A percentile compares a stretch with the other conserved stretches of the same genome.
Evolutionary conservation across 2,888 invertebrate genomes (phyloP).

Genomic region (Itoplectis maculator): DNA sequence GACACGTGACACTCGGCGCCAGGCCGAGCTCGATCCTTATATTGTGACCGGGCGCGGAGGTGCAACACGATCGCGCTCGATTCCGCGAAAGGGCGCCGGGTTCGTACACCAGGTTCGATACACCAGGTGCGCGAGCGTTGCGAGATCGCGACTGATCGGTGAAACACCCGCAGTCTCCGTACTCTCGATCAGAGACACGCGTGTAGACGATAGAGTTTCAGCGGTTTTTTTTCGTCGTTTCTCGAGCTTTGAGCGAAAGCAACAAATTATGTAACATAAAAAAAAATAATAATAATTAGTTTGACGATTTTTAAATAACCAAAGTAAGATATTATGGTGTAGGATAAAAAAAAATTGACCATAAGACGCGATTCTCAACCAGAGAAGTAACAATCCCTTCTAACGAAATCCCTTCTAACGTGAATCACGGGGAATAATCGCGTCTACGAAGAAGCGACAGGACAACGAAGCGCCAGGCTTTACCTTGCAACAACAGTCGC

Average conservation of each 20-base stretch:
- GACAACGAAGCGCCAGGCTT: neutral
- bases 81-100: neutral
- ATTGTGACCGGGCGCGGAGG: slow-evolving; percentile 15
- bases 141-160: slow-evolving; percentile 19
- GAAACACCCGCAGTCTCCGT: neutral
- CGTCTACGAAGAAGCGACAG: neutral
- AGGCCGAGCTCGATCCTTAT: slow-evolving; percentile 12
- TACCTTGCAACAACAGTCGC: neutral
- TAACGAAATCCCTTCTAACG: neutral
- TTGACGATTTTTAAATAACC: neutral
- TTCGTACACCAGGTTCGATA: too few relatives aligned
- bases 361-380: neutral
- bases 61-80: slow-evolving; percentile 29
- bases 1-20: slow-evolving; percentile 33
- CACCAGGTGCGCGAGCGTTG: neutral
- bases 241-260: too few relatives aligned
- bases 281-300: too few relatives aligned
- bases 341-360: neutral
- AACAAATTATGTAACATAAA: too few relatives aligned
- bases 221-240: neutral
- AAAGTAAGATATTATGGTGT: neutral
- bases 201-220: slow-evolving; percentile 1
- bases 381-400: neutral
- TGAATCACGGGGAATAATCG: neutral
- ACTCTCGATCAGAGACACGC: slow-evolving; percentile 5